A percentile compares a stretch with the other conserved stretches of the same genome.
These are phyloP conservation scores for Rhinichthys osculus DNA, from an alignment of 2,797 vertebrate genomes.

Conservation along the genomic window DNA sequence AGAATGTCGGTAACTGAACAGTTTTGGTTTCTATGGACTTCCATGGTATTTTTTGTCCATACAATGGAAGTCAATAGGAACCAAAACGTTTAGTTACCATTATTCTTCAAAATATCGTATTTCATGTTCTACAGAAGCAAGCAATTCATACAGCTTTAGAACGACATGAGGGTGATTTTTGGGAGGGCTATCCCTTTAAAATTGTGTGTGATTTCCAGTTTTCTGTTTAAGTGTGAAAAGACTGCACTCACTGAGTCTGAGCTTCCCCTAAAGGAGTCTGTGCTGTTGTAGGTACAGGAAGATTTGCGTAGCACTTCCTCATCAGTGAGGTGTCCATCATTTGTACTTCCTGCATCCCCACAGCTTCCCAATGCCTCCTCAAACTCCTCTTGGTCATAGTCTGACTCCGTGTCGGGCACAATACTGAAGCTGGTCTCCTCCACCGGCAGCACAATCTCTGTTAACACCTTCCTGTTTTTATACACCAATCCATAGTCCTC, in stretches of 20 bases:
- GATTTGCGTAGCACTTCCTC: slow-evolving; percentile 83
- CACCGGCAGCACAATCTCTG: slow-evolving; percentile 59
- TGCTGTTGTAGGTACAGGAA: slow-evolving; percentile 83
- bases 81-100: not conserved
- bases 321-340: slow-evolving; percentile 82
- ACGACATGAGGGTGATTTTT: not conserved
- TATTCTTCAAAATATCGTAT: not conserved
- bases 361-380: slow-evolving; percentile 83
- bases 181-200: not conserved
- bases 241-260: slow-evolving; percentile 86
- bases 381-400: slow-evolving; percentile 92
- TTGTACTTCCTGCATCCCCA: slow-evolving; percentile 78
- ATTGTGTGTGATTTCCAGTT: not conserved
- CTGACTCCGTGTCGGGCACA: slow-evolving; percentile 83
- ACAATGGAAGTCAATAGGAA: not conserved
- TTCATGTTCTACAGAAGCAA: not conserved
- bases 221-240: slow-evolving; percentile 7
- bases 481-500: slow-evolving; percentile 28
- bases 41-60: not conserved
- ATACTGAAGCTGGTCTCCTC: slow-evolving; percentile 74
- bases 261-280: slow-evolving; percentile 89
- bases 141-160: not conserved
- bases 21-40: not conserved
- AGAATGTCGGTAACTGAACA: not conserved
- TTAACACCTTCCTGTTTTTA: slow-evolving; percentile 24